These are phyloP conservation scores for Ormyrus pomaceus DNA, from an alignment of 2,888 invertebrate species.

Conservation along the genomic window DNA sequence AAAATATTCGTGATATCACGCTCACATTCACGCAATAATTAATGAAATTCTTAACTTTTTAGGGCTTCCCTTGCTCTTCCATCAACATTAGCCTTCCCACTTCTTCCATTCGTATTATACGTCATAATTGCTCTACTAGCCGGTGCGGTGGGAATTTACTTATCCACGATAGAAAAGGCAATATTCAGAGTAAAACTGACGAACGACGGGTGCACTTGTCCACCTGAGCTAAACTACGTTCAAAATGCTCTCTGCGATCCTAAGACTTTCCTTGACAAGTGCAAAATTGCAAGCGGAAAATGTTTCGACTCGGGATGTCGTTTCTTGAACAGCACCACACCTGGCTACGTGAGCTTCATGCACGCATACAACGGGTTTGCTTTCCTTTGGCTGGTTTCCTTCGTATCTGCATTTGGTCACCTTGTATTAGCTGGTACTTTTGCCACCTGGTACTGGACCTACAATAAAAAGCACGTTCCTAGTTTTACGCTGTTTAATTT, in stretches of 20 bases:
- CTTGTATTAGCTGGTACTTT: constrained; percentile 93
- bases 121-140: constrained; percentile 84
- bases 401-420: constrained; percentile 91
- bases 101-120: constrained; percentile 92
- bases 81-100: constrained; percentile 91
- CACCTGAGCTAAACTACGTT: constrained; percentile 71
- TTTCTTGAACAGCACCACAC: constrained; percentile 80
- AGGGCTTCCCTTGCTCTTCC: constrained; percentile 92
- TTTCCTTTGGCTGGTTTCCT: constrained; percentile 93
- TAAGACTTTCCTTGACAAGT: constrained; percentile 77
- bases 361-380: constrained; percentile 85
- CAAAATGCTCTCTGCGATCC: constrained; percentile 79
- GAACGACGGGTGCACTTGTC: constrained; percentile 77
- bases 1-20: background rate
- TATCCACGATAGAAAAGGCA: constrained; percentile 83
- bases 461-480: constrained; percentile 87
- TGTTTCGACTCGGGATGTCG: constrained; percentile 75
- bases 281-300: constrained; percentile 67
- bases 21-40: constrained; percentile 10
- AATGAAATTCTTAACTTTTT: constrained; percentile 69
- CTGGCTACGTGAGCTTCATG: constrained; percentile 75
- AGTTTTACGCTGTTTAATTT: constrained; percentile 85
- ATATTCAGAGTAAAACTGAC: constrained; percentile 78
- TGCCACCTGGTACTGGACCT: constrained; percentile 88
- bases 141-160: constrained; percentile 82